phyloP scores from a whole-genome alignment of 2,888 invertebrate genomes.

The Brassicogethes aeneus region DNA sequence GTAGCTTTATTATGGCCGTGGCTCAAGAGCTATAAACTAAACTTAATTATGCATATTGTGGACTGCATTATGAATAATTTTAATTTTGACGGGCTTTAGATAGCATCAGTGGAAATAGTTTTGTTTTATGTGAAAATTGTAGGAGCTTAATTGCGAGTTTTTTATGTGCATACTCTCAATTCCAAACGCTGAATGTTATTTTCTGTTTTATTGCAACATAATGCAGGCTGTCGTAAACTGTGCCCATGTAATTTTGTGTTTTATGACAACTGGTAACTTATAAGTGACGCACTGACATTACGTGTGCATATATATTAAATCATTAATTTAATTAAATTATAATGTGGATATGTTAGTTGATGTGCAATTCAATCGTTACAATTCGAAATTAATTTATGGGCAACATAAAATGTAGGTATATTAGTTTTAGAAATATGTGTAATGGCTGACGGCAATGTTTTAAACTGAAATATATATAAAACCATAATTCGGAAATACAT shows the following conservation, averaged over 20 bases:
- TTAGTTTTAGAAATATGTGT: neutral
- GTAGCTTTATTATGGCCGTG: too few relatives aligned
- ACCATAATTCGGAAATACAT: too few relatives aligned
- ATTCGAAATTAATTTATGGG: neutral
- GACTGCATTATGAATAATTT: too few relatives aligned
- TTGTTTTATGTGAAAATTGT: too few relatives aligned
- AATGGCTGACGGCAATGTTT: too few relatives aligned
- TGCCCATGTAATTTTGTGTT: slow-evolving; percentile 7
- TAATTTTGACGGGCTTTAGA: too few relatives aligned
- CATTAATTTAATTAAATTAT: slow-evolving; percentile 9
- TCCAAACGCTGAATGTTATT: slow-evolving; percentile 6
- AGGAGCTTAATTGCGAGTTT: neutral
- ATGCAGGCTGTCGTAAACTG: slow-evolving; percentile 8
- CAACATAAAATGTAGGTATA: neutral
- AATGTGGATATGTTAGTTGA: slow-evolving; percentile 1
- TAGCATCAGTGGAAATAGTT: too few relatives aligned
- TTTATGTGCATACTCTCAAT: neutral
- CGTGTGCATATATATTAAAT: slow-evolving; percentile 8
- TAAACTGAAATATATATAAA: too few relatives aligned
- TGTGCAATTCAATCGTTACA: neutral
- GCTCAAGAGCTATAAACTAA: too few relatives aligned
- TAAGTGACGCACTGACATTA: slow-evolving; percentile 3
- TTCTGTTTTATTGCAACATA: slow-evolving; percentile 10
- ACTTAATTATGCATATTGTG: too few relatives aligned
- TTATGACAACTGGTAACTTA: slow-evolving; percentile 10